Evolutionary conservation across 2,113 vertebrate genomes (phyloP).

Genomic region (Cyprinodon brontotheroides): DNA sequence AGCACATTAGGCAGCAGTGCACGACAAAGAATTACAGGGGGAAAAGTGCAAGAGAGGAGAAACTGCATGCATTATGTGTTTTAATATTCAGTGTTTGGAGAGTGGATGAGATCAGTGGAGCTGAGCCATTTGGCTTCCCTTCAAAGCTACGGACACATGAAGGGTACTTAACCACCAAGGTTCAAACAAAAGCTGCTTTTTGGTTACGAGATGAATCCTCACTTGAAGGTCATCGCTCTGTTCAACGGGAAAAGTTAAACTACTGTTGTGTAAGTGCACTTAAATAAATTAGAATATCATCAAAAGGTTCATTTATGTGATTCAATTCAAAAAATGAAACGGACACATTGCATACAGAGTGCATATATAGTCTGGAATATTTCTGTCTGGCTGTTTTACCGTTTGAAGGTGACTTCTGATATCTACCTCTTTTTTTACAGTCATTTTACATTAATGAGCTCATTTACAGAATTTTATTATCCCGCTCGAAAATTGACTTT

Average conservation of each 20-base stretch:
- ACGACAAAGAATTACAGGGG: slow-evolving; percentile 40
- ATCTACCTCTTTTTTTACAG: too few species aligned
- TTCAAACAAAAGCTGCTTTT: slow-evolving; percentile 8
- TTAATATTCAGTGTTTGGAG: slow-evolving; percentile 62
- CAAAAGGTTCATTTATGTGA: not conserved
- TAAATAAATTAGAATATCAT: not conserved
- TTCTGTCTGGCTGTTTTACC: not conserved
- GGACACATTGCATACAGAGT: not conserved
- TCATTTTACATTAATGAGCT: too few species aligned
- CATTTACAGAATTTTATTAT: too few species aligned
- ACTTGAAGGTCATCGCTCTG: slow-evolving; percentile 42
- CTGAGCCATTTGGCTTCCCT: slow-evolving; percentile 63
- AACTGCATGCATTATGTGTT: slow-evolving; percentile 53
- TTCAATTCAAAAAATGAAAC: not conserved
- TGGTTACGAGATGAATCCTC: slow-evolving; percentile 26
- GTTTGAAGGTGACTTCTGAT: not conserved
- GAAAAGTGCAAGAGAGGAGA: slow-evolving; percentile 37
- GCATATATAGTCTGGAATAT: not conserved
- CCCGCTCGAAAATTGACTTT: too few species aligned
- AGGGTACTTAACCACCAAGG: slow-evolving; percentile 27
- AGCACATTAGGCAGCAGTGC: slow-evolving; percentile 48
- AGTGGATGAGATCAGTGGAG: slow-evolving; percentile 64
- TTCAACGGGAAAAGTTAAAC: slow-evolving; percentile 7
- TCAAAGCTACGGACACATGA: slow-evolving; percentile 51
- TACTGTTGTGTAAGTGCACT: not conserved